A percentile compares a stretch with the other conserved stretches of the same genome.
Conservation (phyloP, 2,888 invertebrate species). For the Conops quadrifasciatus region DNA sequence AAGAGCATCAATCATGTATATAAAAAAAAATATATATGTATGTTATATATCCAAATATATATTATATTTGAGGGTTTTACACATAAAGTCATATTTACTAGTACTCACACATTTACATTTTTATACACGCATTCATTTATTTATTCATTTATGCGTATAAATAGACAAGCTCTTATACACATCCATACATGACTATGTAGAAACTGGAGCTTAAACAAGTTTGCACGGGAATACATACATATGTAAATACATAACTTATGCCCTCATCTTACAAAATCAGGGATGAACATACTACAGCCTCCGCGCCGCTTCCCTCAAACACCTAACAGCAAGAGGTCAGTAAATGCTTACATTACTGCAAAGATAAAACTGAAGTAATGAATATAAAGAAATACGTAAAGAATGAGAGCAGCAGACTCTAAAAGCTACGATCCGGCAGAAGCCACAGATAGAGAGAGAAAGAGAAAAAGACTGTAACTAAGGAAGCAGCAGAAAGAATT, state of each 20-base stretch:
- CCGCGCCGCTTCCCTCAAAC: too few relatives aligned
- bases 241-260: not conserved
- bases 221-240: constrained; percentile 2
- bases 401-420: not conserved
- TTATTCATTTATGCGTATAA: constrained; percentile 11
- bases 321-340: too few relatives aligned
- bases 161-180: constrained; percentile 7
- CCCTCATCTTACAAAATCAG: too few relatives aligned
- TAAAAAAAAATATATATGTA: constrained; percentile 48
- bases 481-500: not conserved
- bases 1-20: not conserved
- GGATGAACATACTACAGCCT: too few relatives aligned
- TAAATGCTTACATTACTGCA: too few relatives aligned
- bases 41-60: constrained; percentile 41
- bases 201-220: too few relatives aligned
- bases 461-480: too few relatives aligned
- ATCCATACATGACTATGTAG: too few relatives aligned
- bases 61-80: too few relatives aligned
- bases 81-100: not conserved
- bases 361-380: not conserved
- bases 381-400: not conserved
- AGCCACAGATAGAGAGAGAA: too few relatives aligned
- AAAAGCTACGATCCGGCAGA: not conserved
- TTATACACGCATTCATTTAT: constrained; percentile 3
- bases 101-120: not conserved